Conservation (phyloP, 1,140 invertebrate genomes). For the Drosophila ironensis region DNA sequence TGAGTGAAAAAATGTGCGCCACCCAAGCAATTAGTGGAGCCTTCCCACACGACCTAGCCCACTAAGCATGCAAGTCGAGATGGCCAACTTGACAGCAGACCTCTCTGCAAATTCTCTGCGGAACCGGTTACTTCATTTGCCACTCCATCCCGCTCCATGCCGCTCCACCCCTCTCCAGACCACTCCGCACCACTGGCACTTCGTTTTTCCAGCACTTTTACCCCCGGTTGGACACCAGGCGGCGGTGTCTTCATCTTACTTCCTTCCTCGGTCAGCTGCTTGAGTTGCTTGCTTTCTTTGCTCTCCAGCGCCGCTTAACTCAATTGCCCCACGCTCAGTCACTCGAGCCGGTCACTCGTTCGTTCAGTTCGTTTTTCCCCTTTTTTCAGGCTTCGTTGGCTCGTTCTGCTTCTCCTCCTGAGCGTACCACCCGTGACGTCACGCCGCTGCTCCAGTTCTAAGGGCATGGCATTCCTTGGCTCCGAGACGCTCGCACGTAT, state of each 20-base stretch:
- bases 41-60: slow-evolving; percentile 75
- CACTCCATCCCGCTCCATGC: slow-evolving; percentile 2
- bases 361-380: slow-evolving; percentile 76
- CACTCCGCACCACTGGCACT: not conserved
- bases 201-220: slow-evolving; percentile 18
- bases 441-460: slow-evolving; percentile 69
- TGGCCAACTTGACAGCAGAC: slow-evolving; percentile 58
- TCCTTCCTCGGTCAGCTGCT: slow-evolving; percentile 47
- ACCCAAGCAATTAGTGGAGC: slow-evolving; percentile 71
- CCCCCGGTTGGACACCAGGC: not conserved
- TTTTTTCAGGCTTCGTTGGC: slow-evolving; percentile 49
- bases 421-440: slow-evolving; percentile 54
- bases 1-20: slow-evolving; percentile 63
- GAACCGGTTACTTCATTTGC: slow-evolving; percentile 59
- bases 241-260: slow-evolving; percentile 47
- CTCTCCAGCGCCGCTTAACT: slow-evolving; percentile 46
- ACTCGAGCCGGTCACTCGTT: slow-evolving; percentile 25
- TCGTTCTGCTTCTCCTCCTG: slow-evolving; percentile 16
- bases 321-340: slow-evolving; percentile 31
- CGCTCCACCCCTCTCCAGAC: not conserved
- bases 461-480: slow-evolving; percentile 49
- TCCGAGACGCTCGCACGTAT: slow-evolving; percentile 66
- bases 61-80: slow-evolving; percentile 61
- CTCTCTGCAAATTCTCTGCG: not conserved
- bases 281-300: slow-evolving; percentile 34